phyloP scores from a whole-genome alignment of 2,113 vertebrate genomes.

The Oncorhynchus mykiss region DNA sequence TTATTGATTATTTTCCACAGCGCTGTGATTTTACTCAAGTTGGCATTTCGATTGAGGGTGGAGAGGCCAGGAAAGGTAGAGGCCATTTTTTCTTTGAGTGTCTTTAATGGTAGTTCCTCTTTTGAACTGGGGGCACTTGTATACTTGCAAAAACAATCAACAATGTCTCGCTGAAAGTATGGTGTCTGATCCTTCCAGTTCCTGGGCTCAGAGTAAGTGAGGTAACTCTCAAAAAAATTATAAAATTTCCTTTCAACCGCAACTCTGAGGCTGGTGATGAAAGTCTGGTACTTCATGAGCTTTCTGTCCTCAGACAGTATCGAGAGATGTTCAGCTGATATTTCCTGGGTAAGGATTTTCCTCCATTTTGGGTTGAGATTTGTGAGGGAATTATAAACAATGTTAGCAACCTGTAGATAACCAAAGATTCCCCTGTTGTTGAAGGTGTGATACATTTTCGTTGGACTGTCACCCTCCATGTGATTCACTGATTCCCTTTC shows the following conservation, averaged over 20 bases:
- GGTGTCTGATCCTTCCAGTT: neutral
- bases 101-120: neutral
- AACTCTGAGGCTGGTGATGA: neutral
- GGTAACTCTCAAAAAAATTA: neutral
- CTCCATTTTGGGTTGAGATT: neutral
- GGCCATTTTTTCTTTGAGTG: neutral
- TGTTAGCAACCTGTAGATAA: slow-evolving; percentile 4
- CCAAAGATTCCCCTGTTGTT: neutral
- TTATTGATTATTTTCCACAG: neutral
- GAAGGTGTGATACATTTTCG: neutral
- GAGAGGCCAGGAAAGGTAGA: slow-evolving; percentile 5
- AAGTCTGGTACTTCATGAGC: neutral
- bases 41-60: neutral
- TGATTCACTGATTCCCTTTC: neutral
- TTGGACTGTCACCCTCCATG: neutral
- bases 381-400: neutral
- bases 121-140: neutral
- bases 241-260: neutral
- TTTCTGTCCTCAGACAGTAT: neutral
- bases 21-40: neutral
- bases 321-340: neutral
- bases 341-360: neutral
- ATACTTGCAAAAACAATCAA: neutral
- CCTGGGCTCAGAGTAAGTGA: neutral
- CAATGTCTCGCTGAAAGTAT: neutral